A percentile compares a stretch with the other conserved stretches of the same genome.
These are phyloP conservation scores for Esox lucius DNA, from an alignment of 2,797 vertebrate genomes.

Conservation along the genomic window DNA sequence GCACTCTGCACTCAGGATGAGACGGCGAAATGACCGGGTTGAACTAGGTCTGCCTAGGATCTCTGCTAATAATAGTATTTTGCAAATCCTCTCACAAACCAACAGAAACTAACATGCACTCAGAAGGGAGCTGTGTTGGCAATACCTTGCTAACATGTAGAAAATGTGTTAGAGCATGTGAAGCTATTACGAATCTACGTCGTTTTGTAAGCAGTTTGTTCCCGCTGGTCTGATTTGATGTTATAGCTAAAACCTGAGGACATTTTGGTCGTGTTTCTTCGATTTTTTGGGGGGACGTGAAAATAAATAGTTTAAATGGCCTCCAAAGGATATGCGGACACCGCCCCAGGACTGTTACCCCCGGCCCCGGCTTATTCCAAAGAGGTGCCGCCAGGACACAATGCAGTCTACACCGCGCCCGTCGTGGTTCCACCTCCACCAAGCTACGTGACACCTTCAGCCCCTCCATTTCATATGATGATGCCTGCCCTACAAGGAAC, in stretches of 20 bases:
- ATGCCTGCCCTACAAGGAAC: conserved; percentile 59
- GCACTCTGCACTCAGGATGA: not conserved
- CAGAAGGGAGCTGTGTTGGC: not conserved
- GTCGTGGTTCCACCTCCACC: not conserved
- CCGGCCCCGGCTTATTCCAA: conserved; percentile 20
- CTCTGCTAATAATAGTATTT: conserved; percentile 2
- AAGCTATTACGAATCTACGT: not conserved
- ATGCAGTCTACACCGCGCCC: not conserved
- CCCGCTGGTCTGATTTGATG: no score
- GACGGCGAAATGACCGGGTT: not conserved
- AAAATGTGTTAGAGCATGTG: not conserved
- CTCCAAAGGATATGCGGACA: not conserved
- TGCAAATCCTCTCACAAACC: conserved; percentile 36
- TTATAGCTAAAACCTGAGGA: not conserved
- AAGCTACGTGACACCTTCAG: conserved; percentile 22
- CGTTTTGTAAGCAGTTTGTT: not conserved
- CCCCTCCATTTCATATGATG: not conserved
- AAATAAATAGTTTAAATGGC: not conserved
- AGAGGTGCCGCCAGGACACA: conserved; percentile 15
- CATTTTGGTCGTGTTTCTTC: not conserved
- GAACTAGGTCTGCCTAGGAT: not conserved
- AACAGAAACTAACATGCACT: conserved; percentile 34
- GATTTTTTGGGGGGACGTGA: not conserved
- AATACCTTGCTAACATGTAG: not conserved
- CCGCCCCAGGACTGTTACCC: not conserved